Percentiles rank a stretch among this genome's conserved stretches.
Conservation (phyloP, 1,140 invertebrate genomes). For the Anoplolepis gracilipes region DNA sequence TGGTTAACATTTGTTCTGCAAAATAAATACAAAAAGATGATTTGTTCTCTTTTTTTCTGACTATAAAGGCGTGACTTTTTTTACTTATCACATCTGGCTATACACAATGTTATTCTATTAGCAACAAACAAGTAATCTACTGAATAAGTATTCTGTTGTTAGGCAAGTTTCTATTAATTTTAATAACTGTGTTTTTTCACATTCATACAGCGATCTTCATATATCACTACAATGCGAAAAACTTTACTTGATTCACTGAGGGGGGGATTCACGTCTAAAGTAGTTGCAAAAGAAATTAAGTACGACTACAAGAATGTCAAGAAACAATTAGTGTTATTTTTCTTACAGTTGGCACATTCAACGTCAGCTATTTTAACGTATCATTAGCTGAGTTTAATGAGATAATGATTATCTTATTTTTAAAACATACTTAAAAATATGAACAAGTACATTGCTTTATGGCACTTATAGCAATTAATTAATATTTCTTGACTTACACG, state of each 20-base stretch:
- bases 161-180: not conserved
- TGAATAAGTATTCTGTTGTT: not conserved
- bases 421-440: not conserved
- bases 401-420: not conserved
- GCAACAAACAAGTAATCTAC: not conserved
- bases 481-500: no score
- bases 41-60: not conserved
- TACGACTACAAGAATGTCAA: not conserved
- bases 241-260: not conserved
- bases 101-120: constrained; percentile 18
- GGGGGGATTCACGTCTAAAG: not conserved
- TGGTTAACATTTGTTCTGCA: not conserved
- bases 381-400: not conserved
- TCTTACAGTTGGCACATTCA: not conserved
- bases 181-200: not conserved
- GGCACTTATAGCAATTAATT: no score
- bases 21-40: not conserved
- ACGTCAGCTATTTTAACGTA: not conserved
- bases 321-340: not conserved
- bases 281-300: not conserved
- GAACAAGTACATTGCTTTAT: no score
- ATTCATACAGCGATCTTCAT: no score
- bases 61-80: not conserved
- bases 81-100: not conserved
- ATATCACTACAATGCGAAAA: not conserved